Evolutionary conservation across 2,797 vertebrate species (phyloP), one percentile per base, ranked within the genome.

Genomic region (Etheostoma nigrum): DNA sequence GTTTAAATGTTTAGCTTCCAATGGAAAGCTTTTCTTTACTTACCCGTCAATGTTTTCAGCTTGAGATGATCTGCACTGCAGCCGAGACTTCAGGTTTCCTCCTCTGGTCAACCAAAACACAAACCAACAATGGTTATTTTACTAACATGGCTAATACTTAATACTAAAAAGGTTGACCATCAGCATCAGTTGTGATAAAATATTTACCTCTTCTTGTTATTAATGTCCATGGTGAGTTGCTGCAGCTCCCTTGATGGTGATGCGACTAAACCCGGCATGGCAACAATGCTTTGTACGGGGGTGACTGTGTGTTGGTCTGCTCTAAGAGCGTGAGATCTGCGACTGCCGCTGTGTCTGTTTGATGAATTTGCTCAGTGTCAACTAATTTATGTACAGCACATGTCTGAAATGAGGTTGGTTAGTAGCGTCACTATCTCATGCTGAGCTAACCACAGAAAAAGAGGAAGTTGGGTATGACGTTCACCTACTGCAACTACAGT

Each of bases 391-490:
- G 18, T 16, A 21, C 5, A 42, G 64, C 59, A 51, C 58, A 67
- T 44, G 72, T 45, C 19, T 79, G 73, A 67, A 47, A 67, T 18
- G 36, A 16, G 36, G 76, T 55, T 6, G 18, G 59, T 10, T 55
- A 52, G 60, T 61, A 72, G 65, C 82, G 88, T 94, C 93, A 94
- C 69, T 47, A 14, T 21, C 21, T 66, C 49, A 72, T 55, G 72
- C 49, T 67, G 65, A 45, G 2, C 77, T 81, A 91, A 95, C 94
- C 94, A 21, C 94, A 95, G 65, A 73, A 81, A 91, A 91, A 94
- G 92, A 95, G 95, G 95, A 96, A 95, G 94, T 84, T 73, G 67
- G 25, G 23, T 57, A 80, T 95, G 93, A 95, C 92, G 93, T 85
- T 90, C 62, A 74, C 67, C 11, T 62, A 60, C 71, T 18, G 71